Conservation (phyloP, 1,140 invertebrate genomes). For the Episyrphus balteatus region DNA sequence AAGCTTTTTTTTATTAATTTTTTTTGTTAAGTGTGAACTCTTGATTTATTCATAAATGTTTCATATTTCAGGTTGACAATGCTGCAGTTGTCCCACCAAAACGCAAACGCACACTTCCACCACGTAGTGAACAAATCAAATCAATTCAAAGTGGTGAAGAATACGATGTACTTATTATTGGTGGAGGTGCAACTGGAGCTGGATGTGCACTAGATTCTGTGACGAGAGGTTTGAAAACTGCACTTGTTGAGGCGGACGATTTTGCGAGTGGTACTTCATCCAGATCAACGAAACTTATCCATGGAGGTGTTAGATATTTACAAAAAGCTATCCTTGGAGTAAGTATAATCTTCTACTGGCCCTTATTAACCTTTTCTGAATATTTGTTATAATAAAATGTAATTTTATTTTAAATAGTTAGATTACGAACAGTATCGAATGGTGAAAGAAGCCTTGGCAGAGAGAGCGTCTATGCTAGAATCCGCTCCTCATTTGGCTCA, state of each 20-base stretch:
- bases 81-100: constrained; percentile 44
- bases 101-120: constrained; percentile 62
- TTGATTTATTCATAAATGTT: too few relatives aligned
- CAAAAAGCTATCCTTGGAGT: constrained; percentile 89
- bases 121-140: constrained; percentile 69
- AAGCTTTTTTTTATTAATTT: too few relatives aligned
- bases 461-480: constrained; percentile 85
- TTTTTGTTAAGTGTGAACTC: too few relatives aligned
- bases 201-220: constrained; percentile 86
- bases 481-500: constrained; percentile 95
- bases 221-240: constrained; percentile 88
- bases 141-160: constrained; percentile 60
- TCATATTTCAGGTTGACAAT: constrained; percentile 20
- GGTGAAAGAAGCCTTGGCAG: constrained; percentile 95
- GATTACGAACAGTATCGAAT: constrained; percentile 92
- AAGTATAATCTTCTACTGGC: constrained; percentile 10
- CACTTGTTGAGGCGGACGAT: constrained; percentile 92
- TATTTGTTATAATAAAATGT: constrained; percentile 5
- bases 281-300: constrained; percentile 93
- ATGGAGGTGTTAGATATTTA: constrained; percentile 96
- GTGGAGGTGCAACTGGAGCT: constrained; percentile 87
- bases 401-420: constrained; percentile 41
- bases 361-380: not conserved
- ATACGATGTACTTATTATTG: constrained; percentile 92
- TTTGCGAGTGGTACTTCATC: constrained; percentile 96